Evolutionary conservation across 2,113 vertebrate genomes (phyloP).

Genomic region (Thalassarche chlororhynchos): DNA sequence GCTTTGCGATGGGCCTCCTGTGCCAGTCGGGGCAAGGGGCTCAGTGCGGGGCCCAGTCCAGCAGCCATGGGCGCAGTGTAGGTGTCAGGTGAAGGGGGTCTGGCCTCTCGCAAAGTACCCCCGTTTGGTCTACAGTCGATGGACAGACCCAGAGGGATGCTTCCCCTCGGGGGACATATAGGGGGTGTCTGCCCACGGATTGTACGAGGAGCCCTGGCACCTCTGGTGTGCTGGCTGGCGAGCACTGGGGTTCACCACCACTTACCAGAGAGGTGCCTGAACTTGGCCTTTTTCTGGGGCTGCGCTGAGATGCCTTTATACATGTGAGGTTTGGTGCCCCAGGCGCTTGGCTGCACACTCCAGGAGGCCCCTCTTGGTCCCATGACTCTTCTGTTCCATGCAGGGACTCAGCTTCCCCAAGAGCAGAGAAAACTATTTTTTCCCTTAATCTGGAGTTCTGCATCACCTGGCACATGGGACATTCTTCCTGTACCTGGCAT

Average conservation of each 20-base stretch:
- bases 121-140: neutral
- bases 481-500: neutral
- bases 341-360: neutral
- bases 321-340: neutral
- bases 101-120: neutral
- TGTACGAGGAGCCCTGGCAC: neutral
- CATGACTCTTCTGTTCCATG: neutral
- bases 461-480: neutral
- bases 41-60: neutral
- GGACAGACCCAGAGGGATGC: neutral
- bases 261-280: neutral
- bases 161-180: fast-evolving
- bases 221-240: neutral
- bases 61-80: neutral
- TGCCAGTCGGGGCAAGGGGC: neutral
- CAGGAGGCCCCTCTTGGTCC: neutral
- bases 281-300: neutral
- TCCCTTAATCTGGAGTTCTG: neutral
- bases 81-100: neutral
- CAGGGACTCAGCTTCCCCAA: neutral
- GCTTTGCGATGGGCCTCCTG: neutral
- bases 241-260: neutral
- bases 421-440: neutral
- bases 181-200: neutral
- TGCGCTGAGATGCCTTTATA: neutral